Conservation (phyloP, 1,140 invertebrate species). For the Nephotettix cincticeps region DNA sequence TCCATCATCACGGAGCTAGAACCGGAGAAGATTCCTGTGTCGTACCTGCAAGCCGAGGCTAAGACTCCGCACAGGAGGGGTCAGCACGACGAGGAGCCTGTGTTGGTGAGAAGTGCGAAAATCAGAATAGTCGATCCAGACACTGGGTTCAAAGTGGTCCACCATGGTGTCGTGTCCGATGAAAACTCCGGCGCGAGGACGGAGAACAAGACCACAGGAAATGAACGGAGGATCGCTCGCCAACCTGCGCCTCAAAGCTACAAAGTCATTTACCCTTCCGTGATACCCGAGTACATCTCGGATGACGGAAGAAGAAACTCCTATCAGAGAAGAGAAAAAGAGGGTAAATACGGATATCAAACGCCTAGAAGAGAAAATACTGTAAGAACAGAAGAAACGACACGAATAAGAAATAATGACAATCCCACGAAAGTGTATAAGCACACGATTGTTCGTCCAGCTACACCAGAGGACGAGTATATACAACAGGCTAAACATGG, state of each 20-base stretch:
- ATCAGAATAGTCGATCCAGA: background rate
- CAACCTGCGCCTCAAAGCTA: background rate
- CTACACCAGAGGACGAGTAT: background rate
- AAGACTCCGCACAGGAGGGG: background rate
- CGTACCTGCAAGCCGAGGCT: background rate
- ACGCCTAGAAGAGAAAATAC: slow-evolving; percentile 5
- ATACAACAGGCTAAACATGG: background rate
- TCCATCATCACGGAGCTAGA: slow-evolving; percentile 9
- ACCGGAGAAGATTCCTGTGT: background rate
- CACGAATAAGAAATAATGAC: slow-evolving; percentile 2
- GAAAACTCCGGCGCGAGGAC: too few relatives aligned
- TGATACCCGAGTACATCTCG: background rate
- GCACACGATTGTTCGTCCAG: background rate
- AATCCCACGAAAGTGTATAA: background rate
- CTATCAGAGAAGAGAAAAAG: background rate
- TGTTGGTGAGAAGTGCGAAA: background rate
- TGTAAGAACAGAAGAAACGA: background rate
- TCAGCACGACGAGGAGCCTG: background rate
- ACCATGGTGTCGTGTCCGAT: background rate
- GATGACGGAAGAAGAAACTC: background rate
- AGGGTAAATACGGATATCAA: slow-evolving; percentile 7
- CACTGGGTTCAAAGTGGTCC: background rate
- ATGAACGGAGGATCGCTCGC: too few relatives aligned
- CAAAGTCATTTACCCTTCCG: background rate
- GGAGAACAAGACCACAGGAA: too few relatives aligned